Evolutionary conservation across 2,113 vertebrate species (phyloP).

Genomic region (Tupaia tana): DNA sequence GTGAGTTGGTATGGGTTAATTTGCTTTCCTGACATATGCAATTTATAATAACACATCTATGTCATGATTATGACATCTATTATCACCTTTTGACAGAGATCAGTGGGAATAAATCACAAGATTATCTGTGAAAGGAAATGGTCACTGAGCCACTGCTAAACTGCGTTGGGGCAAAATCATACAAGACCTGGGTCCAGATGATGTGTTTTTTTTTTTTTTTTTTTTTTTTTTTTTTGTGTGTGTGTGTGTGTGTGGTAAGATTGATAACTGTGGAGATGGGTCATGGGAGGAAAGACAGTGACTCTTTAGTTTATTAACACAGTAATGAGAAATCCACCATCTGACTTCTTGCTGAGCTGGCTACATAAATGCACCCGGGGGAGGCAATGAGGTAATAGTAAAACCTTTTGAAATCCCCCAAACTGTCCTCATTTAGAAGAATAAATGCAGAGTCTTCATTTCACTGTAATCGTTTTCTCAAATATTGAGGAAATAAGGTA

Average conservation of each 20-base stretch:
- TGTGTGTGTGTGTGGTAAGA: not conserved
- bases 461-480: not conserved
- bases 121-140: constrained; percentile 22
- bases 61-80: not conserved
- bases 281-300: constrained; percentile 6
- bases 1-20: not conserved
- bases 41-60: not conserved
- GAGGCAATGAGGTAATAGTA: constrained; percentile 55
- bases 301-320: constrained; percentile 40
- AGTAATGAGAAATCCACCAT: constrained; percentile 43
- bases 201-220: not conserved
- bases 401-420: constrained; percentile 27
- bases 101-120: constrained; percentile 1
- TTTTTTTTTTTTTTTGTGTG: too few relatives aligned
- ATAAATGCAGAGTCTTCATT: constrained; percentile 9
- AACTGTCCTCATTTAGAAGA: constrained; percentile 5
- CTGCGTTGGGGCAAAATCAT: not conserved
- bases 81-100: constrained; percentile 36
- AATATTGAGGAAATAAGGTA: not conserved
- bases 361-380: constrained; percentile 29
- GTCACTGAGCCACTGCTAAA: not conserved
- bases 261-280: not conserved
- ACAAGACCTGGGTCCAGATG: not conserved
- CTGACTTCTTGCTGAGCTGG: constrained; percentile 51
- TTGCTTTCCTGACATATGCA: not conserved